A percentile compares a stretch with the other conserved stretches of the same genome.
These are phyloP conservation scores for Pristionchus mayeri DNA, from an alignment of 2,888 invertebrate genomes.

Conservation along the genomic window DNA sequence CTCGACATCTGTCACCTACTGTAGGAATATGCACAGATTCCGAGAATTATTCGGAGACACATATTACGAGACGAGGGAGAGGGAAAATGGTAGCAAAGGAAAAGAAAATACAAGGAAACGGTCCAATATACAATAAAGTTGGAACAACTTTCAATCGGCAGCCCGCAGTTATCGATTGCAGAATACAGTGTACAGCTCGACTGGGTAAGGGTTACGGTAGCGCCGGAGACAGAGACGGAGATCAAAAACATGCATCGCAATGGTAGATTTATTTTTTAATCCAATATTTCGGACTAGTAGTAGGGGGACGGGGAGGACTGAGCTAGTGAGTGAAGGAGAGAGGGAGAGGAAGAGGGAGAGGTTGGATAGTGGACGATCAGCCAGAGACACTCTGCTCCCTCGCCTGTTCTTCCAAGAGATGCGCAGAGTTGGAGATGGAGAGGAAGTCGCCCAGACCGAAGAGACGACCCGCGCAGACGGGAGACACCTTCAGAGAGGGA, in stretches of 20 bases:
- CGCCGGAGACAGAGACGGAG: not conserved
- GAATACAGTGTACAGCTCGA: conserved; percentile 25
- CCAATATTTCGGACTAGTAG: conserved; percentile 5
- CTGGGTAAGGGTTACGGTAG: conserved; percentile 10
- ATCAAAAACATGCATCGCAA: conserved; percentile 3
- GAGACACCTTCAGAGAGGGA: no score
- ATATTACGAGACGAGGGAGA: not conserved
- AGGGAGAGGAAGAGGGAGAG: not conserved
- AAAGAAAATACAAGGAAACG: not conserved
- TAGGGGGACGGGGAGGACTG: not conserved
- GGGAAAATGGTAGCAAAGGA: not conserved
- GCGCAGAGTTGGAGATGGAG: conserved; percentile 57
- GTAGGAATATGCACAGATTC: conserved; percentile 30
- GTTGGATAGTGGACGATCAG: not conserved
- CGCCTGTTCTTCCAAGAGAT: conserved; percentile 52
- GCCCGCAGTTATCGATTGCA: conserved; percentile 23
- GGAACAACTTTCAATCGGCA: conserved; percentile 34
- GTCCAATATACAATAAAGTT: conserved; percentile 34
- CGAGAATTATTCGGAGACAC: not conserved
- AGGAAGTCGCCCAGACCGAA: conserved; percentile 67
- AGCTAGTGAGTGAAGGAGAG: not conserved
- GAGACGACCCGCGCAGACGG: conserved; percentile 66
- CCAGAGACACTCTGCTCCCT: conserved; percentile 16
- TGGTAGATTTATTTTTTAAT: not conserved
- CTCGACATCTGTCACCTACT: conserved; percentile 37